Base-by-base conservation (phyloP, 2,797 vertebrate genomes). In the Clarias laeviceps region DNA sequence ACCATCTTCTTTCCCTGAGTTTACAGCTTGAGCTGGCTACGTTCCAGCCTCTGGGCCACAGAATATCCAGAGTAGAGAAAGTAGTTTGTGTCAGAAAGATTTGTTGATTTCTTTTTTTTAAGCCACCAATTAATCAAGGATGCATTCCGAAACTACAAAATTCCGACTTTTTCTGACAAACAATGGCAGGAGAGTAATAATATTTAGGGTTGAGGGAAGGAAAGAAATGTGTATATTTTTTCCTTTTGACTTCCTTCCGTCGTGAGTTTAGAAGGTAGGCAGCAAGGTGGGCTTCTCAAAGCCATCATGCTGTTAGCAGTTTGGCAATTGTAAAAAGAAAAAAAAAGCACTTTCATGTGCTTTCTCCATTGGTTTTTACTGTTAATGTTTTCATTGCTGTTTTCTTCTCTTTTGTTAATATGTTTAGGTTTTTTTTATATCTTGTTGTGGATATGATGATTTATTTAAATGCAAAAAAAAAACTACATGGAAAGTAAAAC, bases 321-420 rank as follows among this genome's bases (percentile, higher is more conserved):
- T 94, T 91, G 94, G 93, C 91, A 93, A 95, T 94, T 96, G 94
- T 95, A 95, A 95, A 92, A 92, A 54, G 50, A 94, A 90, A 81
- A 92, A 95, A 83, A 87, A 87, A 94, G 94, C 94, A 95, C 95
- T 95, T 95, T 95, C 92, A 88, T 94, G 89, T 94, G 91, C 91
- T 92, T 91, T 92, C 89, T 90, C 93, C 92, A 93, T 90, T 92
- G 93, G 88, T 93, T 94, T 80, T 90, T 93, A 87, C 80, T 88
- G 80, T 89, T 91, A 82, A 90, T 90, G 79, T 91, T 90, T 56
- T 90, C 88, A 32, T 86, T 91, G 40, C 82, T 89, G 37, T 90
- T 92, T 82, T 89, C 94, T 89, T 91, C 80, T 56, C 62, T 84
- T 57, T 85, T 92, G 88, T 91, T 90, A 82, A 90, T 90, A 85